Evolutionary conservation across 1,140 invertebrate species (phyloP), one percentile per base, ranked within the genome.

Genomic region (Conopomorpha cramerella): DNA sequence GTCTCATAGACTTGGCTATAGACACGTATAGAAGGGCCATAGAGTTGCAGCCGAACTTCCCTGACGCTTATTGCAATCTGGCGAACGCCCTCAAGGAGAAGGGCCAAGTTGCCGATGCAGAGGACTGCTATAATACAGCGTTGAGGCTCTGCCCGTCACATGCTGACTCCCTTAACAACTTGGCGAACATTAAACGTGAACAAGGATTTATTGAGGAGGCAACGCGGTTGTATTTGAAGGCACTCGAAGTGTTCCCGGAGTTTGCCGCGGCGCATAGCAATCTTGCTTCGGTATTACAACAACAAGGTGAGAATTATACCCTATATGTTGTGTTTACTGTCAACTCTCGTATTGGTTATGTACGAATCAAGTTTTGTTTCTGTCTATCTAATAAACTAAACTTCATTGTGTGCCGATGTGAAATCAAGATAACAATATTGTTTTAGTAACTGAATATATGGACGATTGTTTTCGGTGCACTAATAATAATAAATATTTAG

Each of bases 241-340:
- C 81, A 10, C 64, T 90, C 14, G 90, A 96, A 80, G 96, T 98
- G 3, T 99, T 98, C 73, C 97, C 97, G 1, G 96, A 99, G 74
- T 99, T 99, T 79, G 97, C 97, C 1, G 96, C 97, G 1, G 98
- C 98, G 12, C 98, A 99, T 72, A 98, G 94, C 45, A 99, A 99
- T 79, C 80, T 99, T 19, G 98, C 96, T 2, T 98, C 95, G 2
- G 96, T 99, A 25, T 78, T 99, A 18, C 97, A 99, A 73, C 96
- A 99, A 60, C 96, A 99, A 80, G 97, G 30, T 32, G 4, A 11
- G 28, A 7, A 4, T 23, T 23, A 23, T n/a, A n/a, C n/a, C n/a
- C n/a, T n/a, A n/a, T n/a, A n/a, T n/a, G n/a, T n/a, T n/a, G n/a
- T n/a, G n/a, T n/a, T n/a, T n/a, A n/a, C n/a, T n/a, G n/a, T n/a